Conservation (phyloP, 2,888 invertebrate species). For the Bellardia pandia region DNA sequence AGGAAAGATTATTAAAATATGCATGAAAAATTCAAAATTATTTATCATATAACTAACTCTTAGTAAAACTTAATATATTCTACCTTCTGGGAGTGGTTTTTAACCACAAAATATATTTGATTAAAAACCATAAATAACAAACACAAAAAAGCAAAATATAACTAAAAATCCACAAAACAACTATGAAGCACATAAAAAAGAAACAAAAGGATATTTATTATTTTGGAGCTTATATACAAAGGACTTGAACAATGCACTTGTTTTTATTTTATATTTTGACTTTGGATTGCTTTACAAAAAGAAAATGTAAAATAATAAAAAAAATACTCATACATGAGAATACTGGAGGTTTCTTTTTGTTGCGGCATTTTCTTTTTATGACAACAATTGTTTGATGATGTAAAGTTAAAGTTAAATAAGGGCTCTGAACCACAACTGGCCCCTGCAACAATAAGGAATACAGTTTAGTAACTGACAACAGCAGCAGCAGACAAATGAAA, state of each 20-base stretch:
- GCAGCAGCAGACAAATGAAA: slow-evolving; percentile 32
- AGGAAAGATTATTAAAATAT: too few relatives aligned
- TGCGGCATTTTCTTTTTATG: slow-evolving; percentile 62
- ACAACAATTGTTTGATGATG: slow-evolving; percentile 63
- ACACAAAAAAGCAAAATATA: slow-evolving; percentile 14
- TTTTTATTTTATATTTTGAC: slow-evolving; percentile 34
- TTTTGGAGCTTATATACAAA: slow-evolving; percentile 54
- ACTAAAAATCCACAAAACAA: slow-evolving; percentile 16
- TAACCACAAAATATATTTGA: slow-evolving; percentile 56
- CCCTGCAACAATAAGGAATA: slow-evolving; percentile 22
- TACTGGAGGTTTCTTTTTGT: background rate
- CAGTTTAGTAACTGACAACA: slow-evolving; percentile 53
- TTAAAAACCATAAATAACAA: slow-evolving; percentile 67
- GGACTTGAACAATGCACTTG: slow-evolving; percentile 59
- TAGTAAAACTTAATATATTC: too few relatives aligned
- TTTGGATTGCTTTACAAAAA: background rate
- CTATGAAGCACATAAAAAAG: background rate
- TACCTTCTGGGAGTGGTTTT: too few relatives aligned
- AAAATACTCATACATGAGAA: background rate
- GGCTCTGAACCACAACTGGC: slow-evolving; percentile 50
- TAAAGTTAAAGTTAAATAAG: slow-evolving; percentile 52
- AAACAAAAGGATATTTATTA: slow-evolving; percentile 49
- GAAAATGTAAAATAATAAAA: background rate
- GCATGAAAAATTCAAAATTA: too few relatives aligned
- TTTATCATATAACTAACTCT: too few relatives aligned